phyloP scores from a whole-genome alignment of 2,888 invertebrate genomes.

The Heteromurus nitidus region DNA sequence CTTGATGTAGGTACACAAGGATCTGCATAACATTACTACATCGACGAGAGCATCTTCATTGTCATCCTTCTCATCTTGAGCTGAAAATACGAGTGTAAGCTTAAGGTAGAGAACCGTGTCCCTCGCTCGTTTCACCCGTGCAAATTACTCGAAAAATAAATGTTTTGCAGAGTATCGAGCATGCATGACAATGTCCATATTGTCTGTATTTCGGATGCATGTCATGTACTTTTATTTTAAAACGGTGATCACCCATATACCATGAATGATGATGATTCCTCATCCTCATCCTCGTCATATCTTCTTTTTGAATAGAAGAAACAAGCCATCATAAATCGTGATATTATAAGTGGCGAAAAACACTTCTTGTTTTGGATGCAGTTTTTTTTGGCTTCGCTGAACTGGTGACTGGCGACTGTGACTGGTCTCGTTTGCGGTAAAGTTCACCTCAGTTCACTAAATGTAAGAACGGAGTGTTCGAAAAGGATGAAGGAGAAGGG shows the following conservation, averaged over 20 bases:
- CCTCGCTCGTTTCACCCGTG: background rate
- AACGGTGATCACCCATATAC: too few relatives aligned
- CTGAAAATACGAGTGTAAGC: too few relatives aligned
- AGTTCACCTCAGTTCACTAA: conserved; percentile 40
- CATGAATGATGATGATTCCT: too few relatives aligned
- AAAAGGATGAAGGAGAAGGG: background rate
- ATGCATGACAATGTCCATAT: conserved; percentile 14
- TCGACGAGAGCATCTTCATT: too few relatives aligned
- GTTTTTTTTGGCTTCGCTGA: too few relatives aligned
- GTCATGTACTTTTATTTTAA: background rate
- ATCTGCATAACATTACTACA: too few relatives aligned
- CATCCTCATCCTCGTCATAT: too few relatives aligned
- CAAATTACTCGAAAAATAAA: too few relatives aligned
- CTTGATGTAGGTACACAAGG: too few relatives aligned
- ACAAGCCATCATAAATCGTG: conserved; percentile 34
- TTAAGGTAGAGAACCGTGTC: conserved; percentile 1
- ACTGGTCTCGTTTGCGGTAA: conserved; percentile 33
- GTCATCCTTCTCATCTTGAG: too few relatives aligned
- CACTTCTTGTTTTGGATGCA: background rate
- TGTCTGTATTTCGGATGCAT: background rate
- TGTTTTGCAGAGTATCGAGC: background rate
- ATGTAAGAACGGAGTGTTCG: background rate
- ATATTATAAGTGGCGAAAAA: background rate
- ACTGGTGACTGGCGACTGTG: too few relatives aligned
- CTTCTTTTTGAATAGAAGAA: too few relatives aligned